phyloP scores from a whole-genome alignment of 2,888 invertebrate species.

The Epirrhoe tristata region DNA sequence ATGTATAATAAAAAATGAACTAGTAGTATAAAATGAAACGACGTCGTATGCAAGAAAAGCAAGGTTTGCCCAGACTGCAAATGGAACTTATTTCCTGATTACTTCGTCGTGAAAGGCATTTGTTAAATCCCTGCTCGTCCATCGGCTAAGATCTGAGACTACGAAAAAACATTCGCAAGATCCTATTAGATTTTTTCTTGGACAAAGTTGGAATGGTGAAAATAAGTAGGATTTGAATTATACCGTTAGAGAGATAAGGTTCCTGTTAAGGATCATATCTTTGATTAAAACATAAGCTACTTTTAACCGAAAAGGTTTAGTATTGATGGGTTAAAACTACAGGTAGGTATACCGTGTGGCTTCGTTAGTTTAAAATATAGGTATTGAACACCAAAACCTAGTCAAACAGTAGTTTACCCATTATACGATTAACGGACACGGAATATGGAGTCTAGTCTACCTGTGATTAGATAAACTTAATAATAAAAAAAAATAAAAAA shows the following conservation, averaged over 20 bases:
- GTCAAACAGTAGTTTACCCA: too few species aligned
- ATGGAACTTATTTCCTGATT: slow-evolving; percentile 49
- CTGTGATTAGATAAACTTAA: too few species aligned
- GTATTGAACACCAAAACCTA: too few species aligned
- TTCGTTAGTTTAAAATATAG: too few species aligned
- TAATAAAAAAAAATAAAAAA: too few species aligned
- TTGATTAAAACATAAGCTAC: too few species aligned
- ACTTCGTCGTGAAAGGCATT: slow-evolving; percentile 48
- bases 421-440: too few species aligned
- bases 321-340: too few species aligned
- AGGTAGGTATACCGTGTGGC: too few species aligned
- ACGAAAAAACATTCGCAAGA: slow-evolving; percentile 44
- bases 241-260: slow-evolving; percentile 5
- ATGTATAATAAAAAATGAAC: too few species aligned
- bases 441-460: too few species aligned
- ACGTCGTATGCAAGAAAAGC: background rate
- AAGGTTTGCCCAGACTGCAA: slow-evolving; percentile 3
- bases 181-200: slow-evolving; percentile 48
- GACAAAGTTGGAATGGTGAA: slow-evolving; percentile 34
- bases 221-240: slow-evolving; percentile 39
- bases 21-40: background rate
- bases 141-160: slow-evolving; percentile 46
- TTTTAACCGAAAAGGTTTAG: too few species aligned
- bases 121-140: slow-evolving; percentile 48
- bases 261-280: background rate